These are phyloP conservation scores for Synanthedon tipuliformis DNA, from an alignment of 2,888 invertebrate species.

Conservation along the genomic window DNA sequence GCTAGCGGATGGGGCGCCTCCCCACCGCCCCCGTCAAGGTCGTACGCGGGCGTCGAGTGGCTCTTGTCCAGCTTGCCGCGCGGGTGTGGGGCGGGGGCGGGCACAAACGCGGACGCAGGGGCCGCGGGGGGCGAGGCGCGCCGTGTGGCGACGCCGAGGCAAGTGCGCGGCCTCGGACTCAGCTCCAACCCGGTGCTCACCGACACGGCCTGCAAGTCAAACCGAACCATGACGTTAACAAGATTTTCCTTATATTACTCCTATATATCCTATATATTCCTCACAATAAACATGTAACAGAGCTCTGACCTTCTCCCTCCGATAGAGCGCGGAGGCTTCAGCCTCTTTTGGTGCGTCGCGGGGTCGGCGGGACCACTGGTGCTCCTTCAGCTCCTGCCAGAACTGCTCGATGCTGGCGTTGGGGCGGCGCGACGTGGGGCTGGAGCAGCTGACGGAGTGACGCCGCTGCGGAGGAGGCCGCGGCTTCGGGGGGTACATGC, in stretches of 20 bases:
- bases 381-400: slow-evolving; percentile 79
- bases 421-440: slow-evolving; percentile 73
- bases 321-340: slow-evolving; percentile 67
- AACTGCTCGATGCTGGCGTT: slow-evolving; percentile 77
- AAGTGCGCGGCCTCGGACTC: slow-evolving; percentile 76
- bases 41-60: slow-evolving; percentile 86
- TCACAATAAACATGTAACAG: neutral
- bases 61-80: slow-evolving; percentile 77
- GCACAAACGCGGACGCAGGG: slow-evolving; percentile 4
- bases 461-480: slow-evolving; percentile 74
- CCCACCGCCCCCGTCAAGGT: slow-evolving; percentile 48
- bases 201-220: slow-evolving; percentile 70
- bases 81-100: slow-evolving; percentile 3
- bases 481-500: slow-evolving; percentile 82
- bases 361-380: slow-evolving; percentile 36
- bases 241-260: too few species aligned
- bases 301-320: slow-evolving; percentile 73
- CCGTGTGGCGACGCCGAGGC: slow-evolving; percentile 58
- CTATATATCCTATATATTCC: too few species aligned
- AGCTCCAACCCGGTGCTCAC: slow-evolving; percentile 81
- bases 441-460: slow-evolving; percentile 89
- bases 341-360: slow-evolving; percentile 40
- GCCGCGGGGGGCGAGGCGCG: slow-evolving; percentile 16
- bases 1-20: slow-evolving; percentile 13
- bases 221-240: too few species aligned